Evolutionary conservation across 2,888 invertebrate genomes (phyloP).

Genomic region (Galerucella pusilla): DNA sequence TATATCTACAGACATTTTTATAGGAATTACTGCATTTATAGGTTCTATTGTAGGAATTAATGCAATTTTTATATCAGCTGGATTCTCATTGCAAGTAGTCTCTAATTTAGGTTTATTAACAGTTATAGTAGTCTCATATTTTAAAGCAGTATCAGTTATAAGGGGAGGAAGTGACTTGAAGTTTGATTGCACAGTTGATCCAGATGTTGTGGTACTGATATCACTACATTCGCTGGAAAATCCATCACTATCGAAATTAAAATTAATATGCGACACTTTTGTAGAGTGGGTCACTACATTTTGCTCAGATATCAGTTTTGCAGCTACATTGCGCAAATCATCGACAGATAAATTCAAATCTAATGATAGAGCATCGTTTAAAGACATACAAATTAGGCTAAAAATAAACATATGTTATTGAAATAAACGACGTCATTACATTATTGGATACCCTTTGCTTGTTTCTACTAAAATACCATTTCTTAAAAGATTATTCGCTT

Average conservation of each 20-base stretch:
- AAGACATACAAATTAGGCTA: constrained; percentile 65
- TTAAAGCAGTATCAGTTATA: constrained; percentile 44
- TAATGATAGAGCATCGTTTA: constrained; percentile 65
- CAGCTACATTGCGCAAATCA: constrained; percentile 64
- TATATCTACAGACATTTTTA: constrained; percentile 41
- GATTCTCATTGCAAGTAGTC: constrained; percentile 31
- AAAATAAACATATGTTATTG: constrained; percentile 49
- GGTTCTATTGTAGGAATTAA: constrained; percentile 25
- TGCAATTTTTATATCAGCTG: constrained; percentile 26
- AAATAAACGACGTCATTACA: constrained; percentile 36
- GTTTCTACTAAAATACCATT: constrained; percentile 66
- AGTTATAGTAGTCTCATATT: constrained; percentile 41
- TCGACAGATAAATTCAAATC: constrained; percentile 65
- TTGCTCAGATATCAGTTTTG: constrained; percentile 63
- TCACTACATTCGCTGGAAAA: constrained; percentile 62
- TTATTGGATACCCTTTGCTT: constrained; percentile 61
- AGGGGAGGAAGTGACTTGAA: constrained; percentile 48
- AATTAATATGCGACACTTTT: constrained; percentile 40
- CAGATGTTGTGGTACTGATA: constrained; percentile 53
- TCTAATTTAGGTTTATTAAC: constrained; percentile 43
- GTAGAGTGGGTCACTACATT: constrained; percentile 46
- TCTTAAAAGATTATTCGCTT: constrained; percentile 64
- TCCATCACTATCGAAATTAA: constrained; percentile 62
- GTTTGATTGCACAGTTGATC: constrained; percentile 46
- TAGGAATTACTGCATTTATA: constrained; percentile 21